phyloP scores from a whole-genome alignment of 1,140 invertebrate species.

The Bombus waltoni region DNA sequence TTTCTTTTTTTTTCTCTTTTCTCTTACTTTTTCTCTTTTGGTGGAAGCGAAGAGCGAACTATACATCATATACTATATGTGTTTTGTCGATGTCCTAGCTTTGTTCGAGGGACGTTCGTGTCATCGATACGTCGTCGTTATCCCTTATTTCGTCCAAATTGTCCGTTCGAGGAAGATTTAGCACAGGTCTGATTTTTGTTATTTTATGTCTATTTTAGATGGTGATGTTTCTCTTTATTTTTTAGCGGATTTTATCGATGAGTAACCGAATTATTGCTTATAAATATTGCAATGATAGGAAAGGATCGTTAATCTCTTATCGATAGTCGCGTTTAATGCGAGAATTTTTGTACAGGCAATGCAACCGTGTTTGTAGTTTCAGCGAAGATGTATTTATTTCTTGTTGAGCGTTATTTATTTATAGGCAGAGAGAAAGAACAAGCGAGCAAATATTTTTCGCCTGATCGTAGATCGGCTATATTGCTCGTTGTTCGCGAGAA shows the following conservation, averaged over 20 bases:
- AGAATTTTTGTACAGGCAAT: not conserved
- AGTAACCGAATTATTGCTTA: not conserved
- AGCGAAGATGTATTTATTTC: conserved; percentile 57
- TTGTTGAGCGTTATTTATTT: conserved; percentile 59
- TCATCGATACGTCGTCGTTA: not conserved
- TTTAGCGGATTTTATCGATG: not conserved
- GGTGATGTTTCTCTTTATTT: not conserved
- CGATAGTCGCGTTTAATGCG: too few species aligned
- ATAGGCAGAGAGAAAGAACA: not conserved
- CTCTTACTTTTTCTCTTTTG: not conserved
- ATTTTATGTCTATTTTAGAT: not conserved
- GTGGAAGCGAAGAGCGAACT: conserved; percentile 5
- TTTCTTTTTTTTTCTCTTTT: not conserved
- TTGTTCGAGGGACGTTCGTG: not conserved
- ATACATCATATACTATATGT: not conserved
- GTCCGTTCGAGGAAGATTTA: not conserved
- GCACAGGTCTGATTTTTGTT: not conserved
- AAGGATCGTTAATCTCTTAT: conserved; percentile 25
- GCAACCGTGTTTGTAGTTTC: conserved; percentile 24
- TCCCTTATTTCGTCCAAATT: conserved; percentile 42
- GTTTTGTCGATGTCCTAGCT: not conserved
- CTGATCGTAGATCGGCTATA: too few species aligned
- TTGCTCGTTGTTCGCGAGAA: not conserved
- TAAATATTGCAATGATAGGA: not conserved
- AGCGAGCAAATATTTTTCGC: not conserved